phyloP scores from a whole-genome alignment of 2,888 invertebrate genomes.

The Acleris sparsana region DNA sequence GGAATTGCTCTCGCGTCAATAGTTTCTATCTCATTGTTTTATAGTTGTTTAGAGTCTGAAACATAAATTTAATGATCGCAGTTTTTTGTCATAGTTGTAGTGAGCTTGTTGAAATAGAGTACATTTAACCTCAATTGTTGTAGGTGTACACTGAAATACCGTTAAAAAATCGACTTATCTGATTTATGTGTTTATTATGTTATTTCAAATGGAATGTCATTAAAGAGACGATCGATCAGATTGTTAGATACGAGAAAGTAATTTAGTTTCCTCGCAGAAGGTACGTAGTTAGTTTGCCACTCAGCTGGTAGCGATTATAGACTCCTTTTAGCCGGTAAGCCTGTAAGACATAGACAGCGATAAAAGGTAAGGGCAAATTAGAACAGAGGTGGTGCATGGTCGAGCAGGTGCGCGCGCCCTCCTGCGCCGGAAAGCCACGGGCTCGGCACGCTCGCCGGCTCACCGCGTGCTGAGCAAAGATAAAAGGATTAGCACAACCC shows the following conservation, averaged over 20 bases:
- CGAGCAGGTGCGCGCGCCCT: slow-evolving; percentile 59
- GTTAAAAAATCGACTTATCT: too few relatives aligned
- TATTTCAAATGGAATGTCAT: background rate
- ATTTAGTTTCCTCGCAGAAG: background rate
- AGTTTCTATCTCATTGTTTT: slow-evolving; percentile 14
- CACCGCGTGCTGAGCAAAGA: slow-evolving; percentile 69
- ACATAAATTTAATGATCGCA: background rate
- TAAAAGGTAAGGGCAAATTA: slow-evolving; percentile 63
- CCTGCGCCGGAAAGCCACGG: slow-evolving; percentile 45
- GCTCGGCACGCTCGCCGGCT: slow-evolving; percentile 50
- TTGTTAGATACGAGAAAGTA: background rate
- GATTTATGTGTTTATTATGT: too few relatives aligned
- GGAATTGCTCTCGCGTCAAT: slow-evolving; percentile 26
- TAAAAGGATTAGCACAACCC: slow-evolving; percentile 71
- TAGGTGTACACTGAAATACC: too few relatives aligned
- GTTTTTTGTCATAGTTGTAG: too few relatives aligned
- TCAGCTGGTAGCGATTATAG: background rate
- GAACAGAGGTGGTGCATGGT: slow-evolving; percentile 54
- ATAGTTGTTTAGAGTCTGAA: slow-evolving; percentile 10
- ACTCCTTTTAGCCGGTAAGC: slow-evolving; percentile 1
- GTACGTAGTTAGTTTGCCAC: background rate
- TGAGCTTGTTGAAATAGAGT: too few relatives aligned
- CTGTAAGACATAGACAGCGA: slow-evolving; percentile 21
- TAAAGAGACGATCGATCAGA: background rate
- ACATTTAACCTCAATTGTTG: too few relatives aligned